Evolutionary conservation across 1,140 invertebrate genomes (phyloP).

Genomic region (Asbolus verrucosus): DNA sequence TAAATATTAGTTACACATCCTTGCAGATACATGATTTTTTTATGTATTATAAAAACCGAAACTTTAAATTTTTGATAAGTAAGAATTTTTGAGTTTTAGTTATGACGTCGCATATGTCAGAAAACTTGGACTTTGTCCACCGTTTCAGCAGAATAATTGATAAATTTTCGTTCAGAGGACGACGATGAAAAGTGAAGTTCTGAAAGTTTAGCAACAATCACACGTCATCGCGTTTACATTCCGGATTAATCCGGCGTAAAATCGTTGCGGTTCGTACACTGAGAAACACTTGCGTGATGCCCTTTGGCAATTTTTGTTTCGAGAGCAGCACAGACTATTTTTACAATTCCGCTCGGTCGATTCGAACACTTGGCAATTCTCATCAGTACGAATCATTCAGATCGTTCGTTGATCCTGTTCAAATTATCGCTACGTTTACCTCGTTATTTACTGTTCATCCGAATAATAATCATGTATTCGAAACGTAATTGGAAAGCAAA

Average conservation of each 20-base stretch:
- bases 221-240: slow-evolving; percentile 16
- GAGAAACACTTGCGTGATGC: slow-evolving; percentile 34
- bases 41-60: too few species aligned
- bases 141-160: too few species aligned
- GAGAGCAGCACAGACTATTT: slow-evolving; percentile 39
- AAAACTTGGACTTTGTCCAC: too few species aligned
- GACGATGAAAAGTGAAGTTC: too few species aligned
- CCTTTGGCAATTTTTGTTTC: slow-evolving; percentile 38
- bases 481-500: slow-evolving; percentile 43
- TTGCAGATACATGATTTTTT: too few species aligned
- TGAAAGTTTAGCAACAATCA: too few species aligned
- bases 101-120: too few species aligned
- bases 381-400: slow-evolving; percentile 40
- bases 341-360: slow-evolving; percentile 41
- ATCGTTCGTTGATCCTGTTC: slow-evolving; percentile 30
- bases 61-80: too few species aligned
- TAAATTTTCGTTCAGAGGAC: too few species aligned
- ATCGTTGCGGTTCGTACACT: slow-evolving; percentile 23
- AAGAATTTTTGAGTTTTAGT: too few species aligned
- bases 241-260: slow-evolving; percentile 29
- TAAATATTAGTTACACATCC: too few species aligned
- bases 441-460: slow-evolving; percentile 39
- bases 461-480: slow-evolving; percentile 42
- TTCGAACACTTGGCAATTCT: slow-evolving; percentile 39
- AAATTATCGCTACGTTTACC: slow-evolving; percentile 47